Percentiles rank a stretch among this genome's conserved stretches.
phyloP scores from a whole-genome alignment of 2,888 invertebrate species.

The Heliconius charithonia region DNA sequence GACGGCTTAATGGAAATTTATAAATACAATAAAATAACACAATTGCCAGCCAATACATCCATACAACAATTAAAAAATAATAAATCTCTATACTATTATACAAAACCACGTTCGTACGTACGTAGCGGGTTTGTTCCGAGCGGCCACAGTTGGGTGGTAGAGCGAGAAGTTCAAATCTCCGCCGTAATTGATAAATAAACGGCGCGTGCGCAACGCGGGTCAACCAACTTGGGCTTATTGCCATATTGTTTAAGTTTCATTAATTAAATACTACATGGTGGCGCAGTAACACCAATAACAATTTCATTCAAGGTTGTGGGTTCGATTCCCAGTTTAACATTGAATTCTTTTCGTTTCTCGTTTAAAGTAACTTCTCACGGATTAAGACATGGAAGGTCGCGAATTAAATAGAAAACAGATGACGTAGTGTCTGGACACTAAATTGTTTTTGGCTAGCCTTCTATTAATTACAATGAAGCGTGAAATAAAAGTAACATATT shows the following conservation, averaged over 20 bases:
- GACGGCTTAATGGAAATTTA: no score
- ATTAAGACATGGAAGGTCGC: not conserved
- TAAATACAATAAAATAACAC: not conserved
- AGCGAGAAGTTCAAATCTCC: slow-evolving; percentile 84
- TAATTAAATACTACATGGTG: slow-evolving; percentile 21
- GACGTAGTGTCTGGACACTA: not conserved
- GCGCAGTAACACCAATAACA: not conserved
- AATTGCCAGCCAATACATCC: no score
- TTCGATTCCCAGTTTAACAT: not conserved
- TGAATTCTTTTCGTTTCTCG: not conserved
- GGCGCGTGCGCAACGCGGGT: slow-evolving; percentile 74
- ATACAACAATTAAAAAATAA: not conserved
- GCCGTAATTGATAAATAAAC: slow-evolving; percentile 81
- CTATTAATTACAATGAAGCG: no score
- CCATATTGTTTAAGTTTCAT: slow-evolving; percentile 28
- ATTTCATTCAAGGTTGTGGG: not conserved
- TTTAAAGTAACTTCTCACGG: not conserved
- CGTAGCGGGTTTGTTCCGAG: slow-evolving; percentile 81
- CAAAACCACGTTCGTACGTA: slow-evolving; percentile 53
- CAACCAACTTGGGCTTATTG: slow-evolving; percentile 63
- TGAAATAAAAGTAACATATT: no score
- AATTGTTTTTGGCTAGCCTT: no score
- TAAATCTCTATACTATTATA: not conserved
- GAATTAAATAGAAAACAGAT: not conserved
- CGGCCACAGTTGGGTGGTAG: slow-evolving; percentile 81